A percentile compares a stretch with the other conserved stretches of the same genome.
phyloP scores from a whole-genome alignment of 2,888 invertebrate genomes.

The Suillia variegata region DNA sequence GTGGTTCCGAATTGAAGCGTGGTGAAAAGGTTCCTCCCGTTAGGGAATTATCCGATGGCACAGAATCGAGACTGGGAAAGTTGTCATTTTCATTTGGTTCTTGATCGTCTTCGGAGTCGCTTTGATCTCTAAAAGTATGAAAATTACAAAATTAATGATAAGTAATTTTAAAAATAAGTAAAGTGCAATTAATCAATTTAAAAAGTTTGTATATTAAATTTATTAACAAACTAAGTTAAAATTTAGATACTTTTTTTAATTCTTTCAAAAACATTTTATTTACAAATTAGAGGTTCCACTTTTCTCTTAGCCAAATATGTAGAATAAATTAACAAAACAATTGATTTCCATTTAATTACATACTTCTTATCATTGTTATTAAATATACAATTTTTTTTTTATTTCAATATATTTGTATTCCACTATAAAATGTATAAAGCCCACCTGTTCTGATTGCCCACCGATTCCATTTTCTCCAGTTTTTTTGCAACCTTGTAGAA shows the following conservation, averaged over 20 bases:
- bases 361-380: background rate
- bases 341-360: too few species aligned
- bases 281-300: too few species aligned
- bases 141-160: background rate
- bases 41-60: constrained; percentile 73
- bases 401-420: too few species aligned
- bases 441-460: constrained; percentile 70
- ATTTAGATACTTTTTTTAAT: too few species aligned
- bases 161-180: background rate
- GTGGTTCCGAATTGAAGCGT: constrained; percentile 75
- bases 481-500: constrained; percentile 92
- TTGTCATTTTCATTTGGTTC: constrained; percentile 72
- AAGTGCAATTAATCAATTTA: too few species aligned
- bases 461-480: constrained; percentile 85
- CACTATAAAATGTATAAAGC: background rate
- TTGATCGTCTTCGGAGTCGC: constrained; percentile 75
- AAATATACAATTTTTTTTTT: background rate
- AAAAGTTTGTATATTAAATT: background rate
- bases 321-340: too few species aligned
- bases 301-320: too few species aligned
- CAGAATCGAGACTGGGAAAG: constrained; percentile 81
- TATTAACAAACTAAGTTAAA: constrained; percentile 8
- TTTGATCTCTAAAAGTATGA: constrained; percentile 65
- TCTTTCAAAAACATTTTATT: too few species aligned
- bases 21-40: constrained; percentile 73